Percentiles rank a stretch among this genome's conserved stretches.
Evolutionary conservation across 2,888 invertebrate species (phyloP).

Genomic region (Didymodactylos carnosus): DNA sequence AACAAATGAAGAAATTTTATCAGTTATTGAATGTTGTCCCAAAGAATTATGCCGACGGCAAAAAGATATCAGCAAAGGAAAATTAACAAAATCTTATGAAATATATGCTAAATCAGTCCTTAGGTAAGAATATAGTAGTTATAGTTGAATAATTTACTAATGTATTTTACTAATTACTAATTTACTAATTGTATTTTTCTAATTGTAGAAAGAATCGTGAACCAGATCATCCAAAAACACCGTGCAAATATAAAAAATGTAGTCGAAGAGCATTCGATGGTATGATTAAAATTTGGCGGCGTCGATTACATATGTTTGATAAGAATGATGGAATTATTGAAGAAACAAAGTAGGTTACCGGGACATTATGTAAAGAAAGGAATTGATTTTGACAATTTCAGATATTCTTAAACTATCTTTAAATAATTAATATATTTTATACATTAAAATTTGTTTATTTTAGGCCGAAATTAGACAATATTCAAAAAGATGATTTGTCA

Average conservation of each 20-base stretch:
- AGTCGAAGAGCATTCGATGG: slow-evolving; percentile 11
- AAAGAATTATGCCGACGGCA: not conserved
- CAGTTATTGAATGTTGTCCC: not conserved
- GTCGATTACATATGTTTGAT: slow-evolving; percentile 3
- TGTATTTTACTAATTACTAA: not conserved
- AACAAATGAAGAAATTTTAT: not conserved
- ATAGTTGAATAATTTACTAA: not conserved
- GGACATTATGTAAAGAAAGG: no score
- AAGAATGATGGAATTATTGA: slow-evolving; percentile 3
- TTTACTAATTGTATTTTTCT: not conserved
- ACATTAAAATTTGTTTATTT: not conserved
- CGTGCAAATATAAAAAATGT: slow-evolving; percentile 12
- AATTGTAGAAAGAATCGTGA: not conserved
- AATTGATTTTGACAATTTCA: no score
- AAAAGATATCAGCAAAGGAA: not conserved
- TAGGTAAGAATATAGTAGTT: not conserved
- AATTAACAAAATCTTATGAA: not conserved
- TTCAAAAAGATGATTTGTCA: not conserved
- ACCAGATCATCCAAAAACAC: slow-evolving; percentile 3
- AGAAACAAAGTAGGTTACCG: slow-evolving; percentile 7
- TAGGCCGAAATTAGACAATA: not conserved
- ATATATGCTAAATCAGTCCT: not conserved
- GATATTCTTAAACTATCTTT: no score
- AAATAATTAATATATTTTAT: no score
- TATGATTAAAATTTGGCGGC: slow-evolving; percentile 9